Percentiles rank a stretch among this genome's conserved stretches.
Conservation (phyloP, 2,888 invertebrate genomes). For the Trachelus iudaicus region DNA sequence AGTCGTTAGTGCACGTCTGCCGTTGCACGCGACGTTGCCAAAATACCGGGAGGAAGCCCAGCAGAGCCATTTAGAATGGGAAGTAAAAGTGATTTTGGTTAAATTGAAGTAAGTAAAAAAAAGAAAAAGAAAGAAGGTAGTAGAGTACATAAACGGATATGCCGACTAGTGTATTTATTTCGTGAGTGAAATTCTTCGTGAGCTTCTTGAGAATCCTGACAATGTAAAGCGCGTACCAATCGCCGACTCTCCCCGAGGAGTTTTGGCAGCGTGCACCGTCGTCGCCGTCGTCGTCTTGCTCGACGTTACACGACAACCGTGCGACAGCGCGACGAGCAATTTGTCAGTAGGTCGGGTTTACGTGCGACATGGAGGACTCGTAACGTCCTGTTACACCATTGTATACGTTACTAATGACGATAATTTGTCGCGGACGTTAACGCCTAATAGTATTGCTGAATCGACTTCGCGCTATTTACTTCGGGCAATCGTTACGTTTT, state of each 20-base stretch:
- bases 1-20: constrained; percentile 38
- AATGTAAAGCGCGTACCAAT: background rate
- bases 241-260: background rate
- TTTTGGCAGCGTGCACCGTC: constrained; percentile 49
- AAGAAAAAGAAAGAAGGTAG: background rate
- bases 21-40: constrained; percentile 36
- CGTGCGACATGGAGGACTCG: background rate
- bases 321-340: constrained; percentile 40
- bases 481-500: background rate
- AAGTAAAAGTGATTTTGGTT: background rate
- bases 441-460: background rate
- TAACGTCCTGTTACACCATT: constrained; percentile 9
- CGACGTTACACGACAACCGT: background rate
- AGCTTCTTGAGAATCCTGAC: background rate
- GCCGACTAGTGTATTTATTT: background rate
- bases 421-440: constrained; percentile 26
- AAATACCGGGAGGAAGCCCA: constrained; percentile 23
- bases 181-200: background rate
- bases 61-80: background rate
- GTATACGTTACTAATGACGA: constrained; percentile 31
- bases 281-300: constrained; percentile 23
- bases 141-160: background rate
- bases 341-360: constrained; percentile 38
- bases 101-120: background rate
- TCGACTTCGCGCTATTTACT: background rate